Base-by-base conservation (phyloP, 2,797 vertebrate genomes). In the Chloroceryle amazona region DNA sequence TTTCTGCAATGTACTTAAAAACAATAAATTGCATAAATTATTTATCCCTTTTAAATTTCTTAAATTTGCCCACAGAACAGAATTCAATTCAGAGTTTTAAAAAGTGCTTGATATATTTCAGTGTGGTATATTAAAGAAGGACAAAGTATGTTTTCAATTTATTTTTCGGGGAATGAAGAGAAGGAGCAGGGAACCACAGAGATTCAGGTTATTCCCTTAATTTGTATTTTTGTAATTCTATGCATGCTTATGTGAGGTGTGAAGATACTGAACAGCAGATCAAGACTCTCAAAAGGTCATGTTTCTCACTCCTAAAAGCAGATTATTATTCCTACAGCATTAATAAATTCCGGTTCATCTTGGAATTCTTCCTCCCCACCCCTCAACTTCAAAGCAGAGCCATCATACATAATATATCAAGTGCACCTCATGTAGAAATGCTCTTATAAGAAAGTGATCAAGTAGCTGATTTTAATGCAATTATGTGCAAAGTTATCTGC, bases 101-200 rank as follows among this genome's bases (percentile, higher is more conserved):
- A 70, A 71, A 35, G 31, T 9, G 16, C 29, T 6, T 44, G 3
- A 46, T 39, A 26, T 12, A 35, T 54, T 44, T 46, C n/a, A 22
- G 29, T 49, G 20, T 65, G 11, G 18, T n/a, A 52, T 41, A 63
- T 41, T 71, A 89, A 74, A 83, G 11, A 6, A 81, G 6, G 14
- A 60, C 20, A 66, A 92, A 31, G 46, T 20, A 28, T 17, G 25
- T 31, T 74, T 87, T 61, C 44, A 20, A 7, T 13, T 42, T 60
- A 9, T 29, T 65, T 26, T 22, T 22, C 0, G 2, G 16, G 11
- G 7, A 8, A 14, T 6, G n/a, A 46, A 19, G 3, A 35, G 49
- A 15, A 51, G 2, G 12, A 68, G 8, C 2, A 1, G 23, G 29
- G 21, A 93, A 89, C 75, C 17, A 44, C 7, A 54, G 4, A 62